Evolutionary conservation across 30 jellyfish, hydroid and myxozoan genomes (phyloP), one percentile per base, ranked within the genome.

Genomic region (Catostylus mosaicus): DNA sequence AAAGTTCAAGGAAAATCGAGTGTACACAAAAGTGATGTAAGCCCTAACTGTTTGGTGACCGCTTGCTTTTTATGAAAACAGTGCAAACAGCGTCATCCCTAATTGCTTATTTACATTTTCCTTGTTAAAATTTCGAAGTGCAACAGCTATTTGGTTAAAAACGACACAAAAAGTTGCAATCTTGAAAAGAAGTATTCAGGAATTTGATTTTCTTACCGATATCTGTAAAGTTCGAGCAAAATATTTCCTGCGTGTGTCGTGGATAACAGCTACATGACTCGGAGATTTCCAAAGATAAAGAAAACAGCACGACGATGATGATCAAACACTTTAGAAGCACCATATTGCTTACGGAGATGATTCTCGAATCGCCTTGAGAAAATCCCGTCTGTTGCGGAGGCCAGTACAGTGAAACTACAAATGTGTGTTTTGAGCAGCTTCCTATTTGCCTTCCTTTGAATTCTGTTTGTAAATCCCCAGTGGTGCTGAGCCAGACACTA

Each of bases 201-300:
- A 22, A 57, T 30, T 19, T 8, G 30, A 32, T 2, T 34, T 20
- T 16, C 91, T 81, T 60, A 81, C 91, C 91, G 23, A 81, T 20
- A 43, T 81, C 84, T 9, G 91, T 81, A 52, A 12, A 65, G 18
- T 45, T 52, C 12, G 84, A 81, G 75, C 91, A 81, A 72, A 81
- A 81, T 8, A 66, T 81, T 36, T 81, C 91, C 59, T 81, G 91
- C 10, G 91, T 52, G 30, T 81, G 91, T 8, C 84, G 47, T 12
- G 91, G 78, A 35, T 66, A 81, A 30, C 91, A 81, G 62, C 91
- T 81, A 59, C 91, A 81, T 5, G 84, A 48, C 47, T 81, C 91
- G 20, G 82, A 30, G 45, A 60, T 2, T 36, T 43, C 33, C 68
- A 40, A 60, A 61, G 66, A 18, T 23, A 24, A 10, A 30, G 34